A percentile compares a stretch with the other conserved stretches of the same genome.
phyloP scores from a whole-genome alignment of 2,888 invertebrate genomes.

The Eulithis prunata region DNA sequence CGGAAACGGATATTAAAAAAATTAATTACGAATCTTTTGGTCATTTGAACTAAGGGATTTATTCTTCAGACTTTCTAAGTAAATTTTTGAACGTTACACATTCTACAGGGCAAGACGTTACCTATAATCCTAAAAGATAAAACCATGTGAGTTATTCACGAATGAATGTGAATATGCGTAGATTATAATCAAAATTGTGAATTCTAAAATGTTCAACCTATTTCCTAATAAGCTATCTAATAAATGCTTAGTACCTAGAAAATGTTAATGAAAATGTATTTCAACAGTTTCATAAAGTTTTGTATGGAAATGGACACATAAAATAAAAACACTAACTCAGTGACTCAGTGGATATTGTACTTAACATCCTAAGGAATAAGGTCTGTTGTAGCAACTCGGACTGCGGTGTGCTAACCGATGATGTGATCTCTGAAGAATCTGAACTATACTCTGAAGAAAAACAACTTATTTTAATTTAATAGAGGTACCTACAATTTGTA shows the following conservation, averaged over 20 bases:
- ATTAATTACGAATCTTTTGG: too few species aligned
- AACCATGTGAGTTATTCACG: not conserved
- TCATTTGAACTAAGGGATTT: too few species aligned
- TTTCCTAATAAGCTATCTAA: not conserved
- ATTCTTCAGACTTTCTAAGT: too few species aligned
- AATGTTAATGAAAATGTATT: constrained; percentile 7
- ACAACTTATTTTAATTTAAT: constrained; percentile 4
- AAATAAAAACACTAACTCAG: constrained; percentile 34
- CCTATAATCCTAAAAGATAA: not conserved
- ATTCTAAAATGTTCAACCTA: not conserved
- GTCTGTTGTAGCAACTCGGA: constrained; percentile 58
- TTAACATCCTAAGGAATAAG: constrained; percentile 73
- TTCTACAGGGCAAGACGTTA: too few species aligned
- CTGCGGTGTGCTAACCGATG: constrained; percentile 45
- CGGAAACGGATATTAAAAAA: too few species aligned
- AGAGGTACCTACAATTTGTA: too few species aligned
- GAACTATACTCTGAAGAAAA: constrained; percentile 63
- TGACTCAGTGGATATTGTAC: constrained; percentile 75
- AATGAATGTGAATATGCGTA: not conserved
- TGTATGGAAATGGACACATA: constrained; percentile 20
- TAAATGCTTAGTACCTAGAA: not conserved
- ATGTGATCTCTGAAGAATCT: constrained; percentile 51
- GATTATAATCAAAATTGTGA: not conserved
- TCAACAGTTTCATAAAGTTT: constrained; percentile 28
- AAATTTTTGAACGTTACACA: too few species aligned